Conservation (phyloP, 2,797 vertebrate species). For the Odontamblyopus lacepedii region DNA sequence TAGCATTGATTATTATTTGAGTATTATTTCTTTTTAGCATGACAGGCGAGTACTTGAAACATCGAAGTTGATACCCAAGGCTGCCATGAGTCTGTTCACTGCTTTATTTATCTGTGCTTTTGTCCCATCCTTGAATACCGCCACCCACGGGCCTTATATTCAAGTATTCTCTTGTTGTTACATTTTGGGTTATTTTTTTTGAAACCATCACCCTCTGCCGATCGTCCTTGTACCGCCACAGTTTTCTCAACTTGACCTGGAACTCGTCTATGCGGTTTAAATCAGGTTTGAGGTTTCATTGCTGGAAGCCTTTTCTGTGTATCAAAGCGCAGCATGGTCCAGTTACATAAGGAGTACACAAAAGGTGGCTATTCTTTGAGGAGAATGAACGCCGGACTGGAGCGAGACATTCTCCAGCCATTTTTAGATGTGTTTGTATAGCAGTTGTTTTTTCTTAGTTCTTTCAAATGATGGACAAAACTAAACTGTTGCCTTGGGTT, state of each 20-base stretch:
- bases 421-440: background rate
- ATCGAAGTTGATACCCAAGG: no score
- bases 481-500: background rate
- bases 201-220: background rate
- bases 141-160: background rate
- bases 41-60: no score
- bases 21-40: no score
- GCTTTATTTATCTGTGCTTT: no score
- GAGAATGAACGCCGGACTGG: constrained; percentile 17
- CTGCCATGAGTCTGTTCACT: no score
- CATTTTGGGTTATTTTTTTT: no score
- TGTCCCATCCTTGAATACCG: no score
- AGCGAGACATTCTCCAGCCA: background rate
- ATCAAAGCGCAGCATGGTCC: constrained; percentile 38
- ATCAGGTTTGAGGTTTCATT: constrained; percentile 42
- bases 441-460: background rate
- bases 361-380: constrained; percentile 59
- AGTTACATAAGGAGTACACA: constrained; percentile 51
- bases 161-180: background rate
- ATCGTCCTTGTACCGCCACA: background rate
- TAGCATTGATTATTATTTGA: no score
- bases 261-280: constrained; percentile 41
- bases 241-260: constrained; percentile 23
- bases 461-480: background rate
- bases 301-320: constrained; percentile 24